These are phyloP conservation scores for Cantharis nigra DNA, from an alignment of 2,888 invertebrate genomes.

Conservation along the genomic window DNA sequence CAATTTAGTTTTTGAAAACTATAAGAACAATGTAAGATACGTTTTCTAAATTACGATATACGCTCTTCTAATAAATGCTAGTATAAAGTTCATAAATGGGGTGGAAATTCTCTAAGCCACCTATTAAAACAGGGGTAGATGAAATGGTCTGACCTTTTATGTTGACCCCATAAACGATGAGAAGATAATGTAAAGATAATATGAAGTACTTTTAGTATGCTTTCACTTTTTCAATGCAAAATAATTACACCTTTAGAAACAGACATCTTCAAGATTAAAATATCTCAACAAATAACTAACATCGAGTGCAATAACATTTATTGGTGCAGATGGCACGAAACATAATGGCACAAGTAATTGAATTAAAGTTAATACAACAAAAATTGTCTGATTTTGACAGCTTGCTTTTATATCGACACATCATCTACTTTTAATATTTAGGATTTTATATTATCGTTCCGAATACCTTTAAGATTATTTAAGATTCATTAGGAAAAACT, in stretches of 20 bases:
- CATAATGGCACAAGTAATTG: too few species aligned
- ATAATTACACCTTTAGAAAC: not conserved
- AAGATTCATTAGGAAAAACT: too few species aligned
- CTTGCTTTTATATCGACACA: too few species aligned
- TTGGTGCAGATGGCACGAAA: not conserved
- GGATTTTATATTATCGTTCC: too few species aligned
- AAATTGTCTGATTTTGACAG: too few species aligned
- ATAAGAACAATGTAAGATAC: not conserved
- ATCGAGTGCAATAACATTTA: not conserved
- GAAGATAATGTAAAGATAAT: conserved; percentile 20
- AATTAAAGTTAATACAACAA: not conserved
- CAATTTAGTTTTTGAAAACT: not conserved
- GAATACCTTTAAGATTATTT: too few species aligned
- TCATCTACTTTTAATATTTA: too few species aligned
- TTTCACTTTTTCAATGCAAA: not conserved
- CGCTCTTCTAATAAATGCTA: conserved; percentile 26
- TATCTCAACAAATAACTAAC: not conserved
- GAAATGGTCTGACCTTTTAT: conserved; percentile 24
- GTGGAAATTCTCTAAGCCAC: conserved; percentile 37
- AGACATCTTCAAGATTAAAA: not conserved
- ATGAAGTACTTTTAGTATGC: conserved; percentile 13
- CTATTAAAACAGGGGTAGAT: conserved; percentile 23
- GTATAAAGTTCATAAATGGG: conserved; percentile 39
- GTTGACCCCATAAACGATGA: conserved; percentile 27
- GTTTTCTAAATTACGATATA: conserved; percentile 14